Percentiles rank a stretch among this genome's conserved stretches.
Evolutionary conservation across 1,140 invertebrate species (phyloP).

Genomic region (Tetranychus cinnabarinus): DNA sequence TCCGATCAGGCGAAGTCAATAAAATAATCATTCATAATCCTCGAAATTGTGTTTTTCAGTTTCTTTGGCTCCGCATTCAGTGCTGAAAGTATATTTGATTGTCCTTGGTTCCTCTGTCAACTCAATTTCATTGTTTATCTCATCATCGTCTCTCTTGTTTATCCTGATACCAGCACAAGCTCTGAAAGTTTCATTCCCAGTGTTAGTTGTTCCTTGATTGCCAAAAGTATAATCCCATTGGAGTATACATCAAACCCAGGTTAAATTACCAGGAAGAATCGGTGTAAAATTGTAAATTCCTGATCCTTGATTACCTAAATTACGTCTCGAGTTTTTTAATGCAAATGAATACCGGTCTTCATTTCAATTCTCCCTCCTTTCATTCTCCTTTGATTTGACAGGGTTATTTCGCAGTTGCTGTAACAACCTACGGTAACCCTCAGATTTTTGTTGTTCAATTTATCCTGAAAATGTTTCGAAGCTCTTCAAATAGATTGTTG

Average conservation of each 20-base stretch:
- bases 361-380: no score
- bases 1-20: no score
- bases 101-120: not conserved
- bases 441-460: no score
- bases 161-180: slow-evolving; percentile 59
- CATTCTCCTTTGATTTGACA: no score
- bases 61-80: not conserved
- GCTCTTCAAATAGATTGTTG: no score
- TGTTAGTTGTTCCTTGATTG: slow-evolving; percentile 27
- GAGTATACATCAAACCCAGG: slow-evolving; percentile 18
- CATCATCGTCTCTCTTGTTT: no score
- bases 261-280: slow-evolving; percentile 12
- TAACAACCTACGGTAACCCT: no score
- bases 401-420: no score
- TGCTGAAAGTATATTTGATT: not conserved
- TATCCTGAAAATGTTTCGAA: no score
- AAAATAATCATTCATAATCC: not conserved
- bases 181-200: slow-evolving; percentile 51
- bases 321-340: no score
- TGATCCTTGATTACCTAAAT: not conserved
- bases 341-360: no score
- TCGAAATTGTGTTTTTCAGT: not conserved
- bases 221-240: slow-evolving; percentile 33
- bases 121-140: not conserved
- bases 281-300: not conserved